phyloP scores from a whole-genome alignment of 2,888 invertebrate genomes.

The Agrochola lota region DNA sequence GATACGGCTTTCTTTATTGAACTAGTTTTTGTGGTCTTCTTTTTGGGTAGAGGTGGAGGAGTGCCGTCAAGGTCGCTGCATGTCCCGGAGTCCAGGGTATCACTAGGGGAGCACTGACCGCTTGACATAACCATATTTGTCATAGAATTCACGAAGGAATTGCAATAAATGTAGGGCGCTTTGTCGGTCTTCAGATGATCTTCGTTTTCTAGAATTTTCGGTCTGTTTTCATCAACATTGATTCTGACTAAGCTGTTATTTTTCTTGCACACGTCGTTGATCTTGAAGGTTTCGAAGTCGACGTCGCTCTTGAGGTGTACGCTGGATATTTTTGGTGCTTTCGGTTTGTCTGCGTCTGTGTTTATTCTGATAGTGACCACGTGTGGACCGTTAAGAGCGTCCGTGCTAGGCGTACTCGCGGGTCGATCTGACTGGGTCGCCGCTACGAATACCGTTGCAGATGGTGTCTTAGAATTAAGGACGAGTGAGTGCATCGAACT shows the following conservation, averaged over 20 bases:
- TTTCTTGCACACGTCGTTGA: conserved; percentile 83
- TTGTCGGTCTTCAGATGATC: conserved; percentile 85
- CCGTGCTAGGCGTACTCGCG: conserved; percentile 85
- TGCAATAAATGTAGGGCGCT: conserved; percentile 91
- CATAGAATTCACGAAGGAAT: conserved; percentile 89
- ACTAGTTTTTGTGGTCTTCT: conserved; percentile 90
- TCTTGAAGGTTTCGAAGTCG: conserved; percentile 84
- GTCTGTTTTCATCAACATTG: conserved; percentile 88
- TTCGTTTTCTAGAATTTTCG: conserved; percentile 89
- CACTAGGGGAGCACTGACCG: conserved; percentile 95
- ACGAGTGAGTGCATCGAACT: conserved; percentile 90
- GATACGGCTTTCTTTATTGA: conserved; percentile 89
- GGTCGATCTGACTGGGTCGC: conserved; percentile 88
- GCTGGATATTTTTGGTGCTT: conserved; percentile 87
- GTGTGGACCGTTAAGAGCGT: conserved; percentile 89
- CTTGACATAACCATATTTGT: conserved; percentile 92
- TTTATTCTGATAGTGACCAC: conserved; percentile 94
- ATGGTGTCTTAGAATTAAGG: conserved; percentile 89
- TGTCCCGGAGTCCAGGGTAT: conserved; percentile 95
- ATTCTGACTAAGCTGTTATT: conserved; percentile 91
- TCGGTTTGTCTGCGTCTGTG: conserved; percentile 90
- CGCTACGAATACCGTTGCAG: conserved; percentile 90
- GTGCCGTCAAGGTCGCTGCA: conserved; percentile 95
- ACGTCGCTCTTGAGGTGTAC: conserved; percentile 88
- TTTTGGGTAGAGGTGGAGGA: conserved; percentile 93